Base-by-base conservation (phyloP, 2,888 invertebrate species). In the Himalopsyche tibetana region DNA sequence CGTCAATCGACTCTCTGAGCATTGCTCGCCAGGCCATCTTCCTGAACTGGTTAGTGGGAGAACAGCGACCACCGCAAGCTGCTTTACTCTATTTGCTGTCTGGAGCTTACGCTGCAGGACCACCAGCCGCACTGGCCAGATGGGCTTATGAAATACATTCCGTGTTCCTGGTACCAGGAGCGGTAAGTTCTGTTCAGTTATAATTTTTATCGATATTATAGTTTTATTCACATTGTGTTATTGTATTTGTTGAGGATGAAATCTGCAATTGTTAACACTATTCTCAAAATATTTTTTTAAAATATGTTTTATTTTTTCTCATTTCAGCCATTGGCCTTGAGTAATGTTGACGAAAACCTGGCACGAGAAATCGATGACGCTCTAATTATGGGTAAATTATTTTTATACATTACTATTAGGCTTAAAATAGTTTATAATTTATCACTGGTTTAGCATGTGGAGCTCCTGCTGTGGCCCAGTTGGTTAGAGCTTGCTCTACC, bases 81-180 rank as follows among this genome's bases (percentile, higher is more conserved):
- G 91, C 91, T 80, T 91, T 94, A 89, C 96, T 99, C 93, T 98
- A 99, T 92, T 94, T 99, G 89, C 95, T 99, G 90, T 98, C 99
- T 88, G 98, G 98, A 91, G 94, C 96, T 84, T 99, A 97, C 93
- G 97, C 97, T 90, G 94, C 96, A 90, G 97, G 97, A 83, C 96
- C 95, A 89, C 94, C 95, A 84, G 96, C 97, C 92, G 98, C 99
- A 90, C 96, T 99, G 95, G 95, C 98, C 85, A 97, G 98, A 91
- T 99, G 99, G 99, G 99, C 99, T 5, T 99, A 99, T 93, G 99
- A 99, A 94, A 98, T 99, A 90, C 98, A 98, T 93, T 99, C 99
- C 89, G 97, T 98, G 90, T 99, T 99, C 94, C 93, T 98, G 87
- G 97, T 98, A 90, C 98, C 98, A 88, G 95, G 96, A 90, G 97